Base-by-base conservation (phyloP, 2,113 vertebrate genomes). In the Micronisus gabar region DNA sequence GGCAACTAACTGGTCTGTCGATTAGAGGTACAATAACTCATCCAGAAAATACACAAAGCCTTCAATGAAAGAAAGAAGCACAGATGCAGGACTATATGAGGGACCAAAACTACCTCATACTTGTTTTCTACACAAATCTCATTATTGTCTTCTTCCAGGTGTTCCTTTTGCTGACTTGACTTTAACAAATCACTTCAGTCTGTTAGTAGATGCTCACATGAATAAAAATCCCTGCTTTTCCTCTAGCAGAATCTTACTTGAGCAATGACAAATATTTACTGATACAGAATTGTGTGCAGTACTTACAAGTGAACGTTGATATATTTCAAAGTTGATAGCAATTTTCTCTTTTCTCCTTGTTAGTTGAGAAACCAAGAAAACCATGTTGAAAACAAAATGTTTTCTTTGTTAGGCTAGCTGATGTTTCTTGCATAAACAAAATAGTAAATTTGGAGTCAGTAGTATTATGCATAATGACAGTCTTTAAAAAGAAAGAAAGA, bases 101-200 rank as follows among this genome's bases (percentile, higher is more conserved):
- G 53, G 65, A 67, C 26, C 30, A 73, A 88, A 83, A 83, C 5
- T 38, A 6, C 47, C 52, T 43, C 66, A 6, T 68, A 55, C 67
- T 95, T 90, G 26, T 94, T 94, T 96, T 84, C 88, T 61, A 84
- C n/a, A 62, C 26, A 78, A 66, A 86, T 91, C 75, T 95, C 76
- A 43, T 61, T 79, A 84, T 63, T 94, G 74, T 55, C 66, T 81
- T 93, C 20, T 36, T 97, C 88, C 91, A 97, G 90, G 86, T 97
- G 83, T 66, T 96, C 65, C 63, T 86, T 96, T 95, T 84, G 73
- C 88, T 95, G 84, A 70, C 63, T 95, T 96, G 91, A 94, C 88
- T 97, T 92, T 94, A 96, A 97, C 81, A 97, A 97, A 97, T 94
- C 68, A 65, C 74, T 88, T 86, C 30, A 27, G 19, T 63, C 75